phyloP scores from a whole-genome alignment of 2,113 vertebrate genomes.

The Bagarius yarrelli region DNA sequence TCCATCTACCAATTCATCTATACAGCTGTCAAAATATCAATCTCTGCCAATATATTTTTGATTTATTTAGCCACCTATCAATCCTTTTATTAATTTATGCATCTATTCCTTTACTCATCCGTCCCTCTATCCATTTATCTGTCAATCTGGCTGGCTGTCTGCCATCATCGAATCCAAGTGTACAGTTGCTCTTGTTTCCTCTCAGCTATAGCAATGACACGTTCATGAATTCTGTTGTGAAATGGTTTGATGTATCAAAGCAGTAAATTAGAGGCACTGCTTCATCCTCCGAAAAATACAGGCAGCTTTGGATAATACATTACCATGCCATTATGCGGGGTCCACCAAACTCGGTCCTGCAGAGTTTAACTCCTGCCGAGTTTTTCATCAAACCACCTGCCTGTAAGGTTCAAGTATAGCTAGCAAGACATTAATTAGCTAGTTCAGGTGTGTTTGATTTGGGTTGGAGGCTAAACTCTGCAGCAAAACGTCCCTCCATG shows the following conservation, averaged over 20 bases:
- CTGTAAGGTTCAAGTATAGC: too few relatives aligned
- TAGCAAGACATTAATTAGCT: too few relatives aligned
- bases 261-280: background rate
- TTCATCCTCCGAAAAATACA: background rate
- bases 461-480: background rate
- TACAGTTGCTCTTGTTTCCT: background rate
- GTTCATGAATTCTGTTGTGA: background rate
- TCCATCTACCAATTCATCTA: background rate
- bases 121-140: background rate
- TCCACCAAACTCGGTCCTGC: background rate
- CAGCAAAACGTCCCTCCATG: too few relatives aligned
- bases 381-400: too few relatives aligned
- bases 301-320: slow-evolving; percentile 13
- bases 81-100: background rate
- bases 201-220: background rate
- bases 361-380: too few relatives aligned
- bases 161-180: background rate
- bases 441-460: too few relatives aligned
- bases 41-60: background rate
- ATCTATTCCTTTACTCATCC: background rate
- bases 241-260: background rate
- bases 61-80: background rate
- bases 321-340: background rate
- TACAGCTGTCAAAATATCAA: background rate
- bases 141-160: background rate